phyloP scores from a whole-genome alignment of 2,888 invertebrate genomes.

The Pharmacophagus antenor region DNA sequence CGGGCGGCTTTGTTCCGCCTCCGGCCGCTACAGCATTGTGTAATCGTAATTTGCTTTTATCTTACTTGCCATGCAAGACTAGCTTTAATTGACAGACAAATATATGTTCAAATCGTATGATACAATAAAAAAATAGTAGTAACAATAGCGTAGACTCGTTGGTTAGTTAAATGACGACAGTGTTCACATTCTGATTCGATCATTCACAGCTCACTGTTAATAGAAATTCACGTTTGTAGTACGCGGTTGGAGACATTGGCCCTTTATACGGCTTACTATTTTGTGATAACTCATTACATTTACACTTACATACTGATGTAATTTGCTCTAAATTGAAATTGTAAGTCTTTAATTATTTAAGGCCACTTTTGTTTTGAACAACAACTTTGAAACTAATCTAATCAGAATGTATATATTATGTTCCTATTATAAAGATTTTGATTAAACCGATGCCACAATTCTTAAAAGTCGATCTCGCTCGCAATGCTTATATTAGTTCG shows the following conservation, averaged over 20 bases:
- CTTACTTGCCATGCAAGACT: constrained; percentile 46
- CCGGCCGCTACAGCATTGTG: constrained; percentile 51
- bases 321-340: no score
- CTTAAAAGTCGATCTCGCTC: no score
- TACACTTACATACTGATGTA: no score
- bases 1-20: constrained; percentile 34
- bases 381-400: background rate
- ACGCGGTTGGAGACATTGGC: background rate
- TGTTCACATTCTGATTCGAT: background rate
- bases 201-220: background rate
- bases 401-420: no score
- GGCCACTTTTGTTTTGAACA: background rate
- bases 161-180: background rate
- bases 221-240: background rate
- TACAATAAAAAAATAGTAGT: constrained; percentile 33
- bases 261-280: background rate
- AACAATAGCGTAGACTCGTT: constrained; percentile 1
- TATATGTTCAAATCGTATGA: constrained; percentile 38
- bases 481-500: no score
- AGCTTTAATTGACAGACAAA: constrained; percentile 48
- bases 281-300: no score
- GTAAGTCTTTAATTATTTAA: background rate
- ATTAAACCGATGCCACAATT: no score
- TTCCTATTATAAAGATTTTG: background rate
- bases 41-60: constrained; percentile 47